A percentile compares a stretch with the other conserved stretches of the same genome.
Evolutionary conservation across 2,888 invertebrate genomes (phyloP).

Genomic region (Choristoneura rosaceana): DNA sequence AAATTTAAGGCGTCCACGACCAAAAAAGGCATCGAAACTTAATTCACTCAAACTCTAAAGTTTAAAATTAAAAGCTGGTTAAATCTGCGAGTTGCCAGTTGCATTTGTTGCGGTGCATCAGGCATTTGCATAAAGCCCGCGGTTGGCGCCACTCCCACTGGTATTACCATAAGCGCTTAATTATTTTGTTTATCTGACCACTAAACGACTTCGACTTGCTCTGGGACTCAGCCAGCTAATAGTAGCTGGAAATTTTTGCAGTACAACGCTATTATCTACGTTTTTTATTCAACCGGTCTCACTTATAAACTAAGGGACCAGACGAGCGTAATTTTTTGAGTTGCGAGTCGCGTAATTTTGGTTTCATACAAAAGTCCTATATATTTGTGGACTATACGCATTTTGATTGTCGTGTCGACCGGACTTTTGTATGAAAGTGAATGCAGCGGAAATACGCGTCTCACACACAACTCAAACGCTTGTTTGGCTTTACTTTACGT

Average conservation of each 20-base stretch:
- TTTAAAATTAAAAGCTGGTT: slow-evolving; percentile 64
- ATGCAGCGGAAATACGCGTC: no score
- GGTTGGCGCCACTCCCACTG: slow-evolving; percentile 48
- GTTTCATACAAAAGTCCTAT: no score
- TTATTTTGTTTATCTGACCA: slow-evolving; percentile 81
- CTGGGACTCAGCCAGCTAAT: slow-evolving; percentile 55
- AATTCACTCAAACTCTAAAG: slow-evolving; percentile 53
- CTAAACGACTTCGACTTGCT: slow-evolving; percentile 68
- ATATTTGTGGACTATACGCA: no score
- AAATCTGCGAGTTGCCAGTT: slow-evolving; percentile 56
- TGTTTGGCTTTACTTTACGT: no score
- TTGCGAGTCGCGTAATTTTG: no score
- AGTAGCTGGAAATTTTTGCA: neutral
- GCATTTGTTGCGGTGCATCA: slow-evolving; percentile 55
- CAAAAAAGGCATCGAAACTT: slow-evolving; percentile 19
- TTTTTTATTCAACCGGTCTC: neutral
- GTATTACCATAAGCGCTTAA: slow-evolving; percentile 73
- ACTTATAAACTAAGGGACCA: neutral
- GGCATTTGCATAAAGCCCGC: slow-evolving; percentile 61
- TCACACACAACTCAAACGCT: no score
- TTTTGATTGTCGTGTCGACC: no score
- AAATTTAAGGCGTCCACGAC: neutral
- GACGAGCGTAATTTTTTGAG: no score
- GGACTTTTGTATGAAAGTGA: no score
- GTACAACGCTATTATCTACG: neutral